phyloP scores from a whole-genome alignment of 1,140 invertebrate species.

The Lamellibrachia luymesi region DNA sequence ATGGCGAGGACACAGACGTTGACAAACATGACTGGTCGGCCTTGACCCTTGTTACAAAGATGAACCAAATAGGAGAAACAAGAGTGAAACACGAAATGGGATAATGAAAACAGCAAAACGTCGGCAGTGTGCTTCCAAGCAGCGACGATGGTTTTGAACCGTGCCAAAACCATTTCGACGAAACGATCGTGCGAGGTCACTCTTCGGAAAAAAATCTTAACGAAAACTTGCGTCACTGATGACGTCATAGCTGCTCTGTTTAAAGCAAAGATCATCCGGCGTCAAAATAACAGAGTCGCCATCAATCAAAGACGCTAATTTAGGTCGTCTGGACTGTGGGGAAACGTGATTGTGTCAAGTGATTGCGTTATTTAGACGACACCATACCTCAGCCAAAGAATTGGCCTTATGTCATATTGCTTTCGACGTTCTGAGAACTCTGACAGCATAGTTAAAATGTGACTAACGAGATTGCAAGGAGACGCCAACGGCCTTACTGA shows the following conservation, averaged over 20 bases:
- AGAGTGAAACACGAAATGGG: too few species aligned
- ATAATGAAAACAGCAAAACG: too few species aligned
- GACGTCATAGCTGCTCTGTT: not conserved
- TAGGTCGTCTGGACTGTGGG: not conserved
- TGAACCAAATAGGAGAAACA: too few species aligned
- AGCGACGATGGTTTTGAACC: not conserved
- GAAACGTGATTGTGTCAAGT: not conserved
- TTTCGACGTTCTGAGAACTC: not conserved
- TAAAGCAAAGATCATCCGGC: not conserved
- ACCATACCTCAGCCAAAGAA: not conserved
- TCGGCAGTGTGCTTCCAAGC: too few species aligned
- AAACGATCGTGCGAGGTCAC: not conserved
- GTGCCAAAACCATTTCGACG: not conserved
- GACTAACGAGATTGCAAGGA: not conserved
- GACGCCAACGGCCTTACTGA: too few species aligned
- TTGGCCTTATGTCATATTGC: too few species aligned
- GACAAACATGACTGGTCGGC: too few species aligned
- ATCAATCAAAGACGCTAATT: conserved; percentile 1
- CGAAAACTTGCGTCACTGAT: not conserved
- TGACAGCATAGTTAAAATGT: not conserved
- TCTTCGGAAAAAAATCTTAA: not conserved
- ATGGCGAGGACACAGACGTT: too few species aligned
- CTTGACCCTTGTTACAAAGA: too few species aligned
- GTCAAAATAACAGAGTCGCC: not conserved
- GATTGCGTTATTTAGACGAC: not conserved